Evolutionary conservation across 2,888 invertebrate genomes (phyloP).

Genomic region (Thymelicus sylvestris): DNA sequence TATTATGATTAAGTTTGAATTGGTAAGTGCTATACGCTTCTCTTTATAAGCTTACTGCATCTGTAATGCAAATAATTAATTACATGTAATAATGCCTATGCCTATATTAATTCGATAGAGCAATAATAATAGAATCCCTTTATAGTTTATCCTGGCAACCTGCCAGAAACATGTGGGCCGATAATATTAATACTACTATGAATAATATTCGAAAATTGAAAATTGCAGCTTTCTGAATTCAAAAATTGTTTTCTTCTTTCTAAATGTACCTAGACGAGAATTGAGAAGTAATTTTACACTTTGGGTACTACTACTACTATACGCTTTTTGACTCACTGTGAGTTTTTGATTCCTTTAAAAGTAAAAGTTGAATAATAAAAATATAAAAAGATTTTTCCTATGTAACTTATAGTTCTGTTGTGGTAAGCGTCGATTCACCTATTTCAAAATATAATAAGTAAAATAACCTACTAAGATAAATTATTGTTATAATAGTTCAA

Average conservation of each 20-base stretch:
- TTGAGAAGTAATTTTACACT: background rate
- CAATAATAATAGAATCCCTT: background rate
- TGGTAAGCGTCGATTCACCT: too few relatives aligned
- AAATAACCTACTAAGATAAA: too few relatives aligned
- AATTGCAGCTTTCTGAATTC: background rate
- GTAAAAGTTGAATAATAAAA: too few relatives aligned
- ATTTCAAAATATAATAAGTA: too few relatives aligned
- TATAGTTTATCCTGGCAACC: constrained; percentile 11
- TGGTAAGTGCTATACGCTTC: too few relatives aligned
- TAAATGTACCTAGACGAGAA: background rate
- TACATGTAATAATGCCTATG: background rate
- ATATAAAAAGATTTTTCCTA: too few relatives aligned
- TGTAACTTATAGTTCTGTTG: too few relatives aligned
- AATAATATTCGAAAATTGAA: constrained; percentile 17
- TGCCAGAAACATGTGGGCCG: constrained; percentile 5
- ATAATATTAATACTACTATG: constrained; percentile 10
- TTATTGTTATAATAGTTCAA: too few relatives aligned
- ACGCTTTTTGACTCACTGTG: background rate
- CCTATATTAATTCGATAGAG: background rate
- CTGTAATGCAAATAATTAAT: background rate
- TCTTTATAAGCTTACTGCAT: too few relatives aligned
- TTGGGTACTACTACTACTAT: too few relatives aligned
- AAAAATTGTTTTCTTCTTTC: background rate
- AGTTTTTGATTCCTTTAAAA: background rate
- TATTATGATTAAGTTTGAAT: too few relatives aligned